Percentiles rank a stretch among this genome's conserved stretches.
These are phyloP conservation scores for Cancer borealis DNA, from an alignment of 2,888 invertebrate genomes.

Conservation along the genomic window DNA sequence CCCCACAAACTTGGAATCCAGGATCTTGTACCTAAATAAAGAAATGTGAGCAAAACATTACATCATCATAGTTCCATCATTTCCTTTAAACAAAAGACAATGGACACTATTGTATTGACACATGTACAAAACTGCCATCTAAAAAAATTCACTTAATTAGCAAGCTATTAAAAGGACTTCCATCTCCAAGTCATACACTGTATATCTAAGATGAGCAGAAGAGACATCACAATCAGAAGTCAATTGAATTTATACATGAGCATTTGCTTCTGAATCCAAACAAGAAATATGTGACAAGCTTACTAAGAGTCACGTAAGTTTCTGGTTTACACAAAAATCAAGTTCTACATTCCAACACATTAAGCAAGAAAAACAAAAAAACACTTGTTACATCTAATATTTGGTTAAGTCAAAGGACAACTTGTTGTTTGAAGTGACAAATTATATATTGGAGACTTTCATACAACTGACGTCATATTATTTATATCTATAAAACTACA, in stretches of 20 bases:
- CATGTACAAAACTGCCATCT: not conserved
- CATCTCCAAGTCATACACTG: not conserved
- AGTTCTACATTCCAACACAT: not conserved
- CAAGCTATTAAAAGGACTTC: not conserved
- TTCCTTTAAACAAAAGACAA: not conserved
- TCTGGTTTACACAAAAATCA: not conserved
- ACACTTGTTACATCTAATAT: not conserved
- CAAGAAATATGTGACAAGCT: not conserved
- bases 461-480: not conserved
- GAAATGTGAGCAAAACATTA: not conserved
- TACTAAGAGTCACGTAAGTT: not conserved
- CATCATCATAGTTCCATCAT: not conserved
- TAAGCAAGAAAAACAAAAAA: not conserved
- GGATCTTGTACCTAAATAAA: constrained; percentile 87
- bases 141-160: not conserved
- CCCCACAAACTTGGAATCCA: constrained; percentile 82
- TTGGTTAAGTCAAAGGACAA: not conserved
- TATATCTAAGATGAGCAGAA: not conserved
- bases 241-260: not conserved
- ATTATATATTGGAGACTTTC: not conserved
- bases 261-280: not conserved
- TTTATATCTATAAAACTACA: not conserved
- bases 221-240: not conserved
- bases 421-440: not conserved
- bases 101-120: not conserved